Base-by-base conservation (phyloP, 2,888 invertebrate genomes). In the Scaptomyza cyrtandrae region DNA sequence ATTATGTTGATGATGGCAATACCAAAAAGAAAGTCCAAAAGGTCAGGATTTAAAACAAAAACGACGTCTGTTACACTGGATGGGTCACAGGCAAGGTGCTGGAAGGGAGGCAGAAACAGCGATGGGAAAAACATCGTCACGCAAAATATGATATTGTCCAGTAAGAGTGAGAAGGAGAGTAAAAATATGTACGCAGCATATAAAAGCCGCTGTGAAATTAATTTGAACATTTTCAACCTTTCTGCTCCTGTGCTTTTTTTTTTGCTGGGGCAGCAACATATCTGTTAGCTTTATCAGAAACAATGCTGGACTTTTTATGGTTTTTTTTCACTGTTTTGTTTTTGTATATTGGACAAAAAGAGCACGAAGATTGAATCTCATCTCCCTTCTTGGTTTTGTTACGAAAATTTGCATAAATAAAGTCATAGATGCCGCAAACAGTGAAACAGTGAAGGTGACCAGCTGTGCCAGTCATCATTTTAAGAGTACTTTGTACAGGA, bases 11-110 rank as follows among this genome's bases (percentile, higher is more conserved):
- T 81, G 75, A 79, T 54, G 69, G 52, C 52, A 39, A 78, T 66
- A 64, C 75, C 29, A 53, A 68, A 35, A 19, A 19, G 61, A 73
- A 63, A 78, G 78, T 72, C 71, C 71, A 87, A 73, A 73, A 75
- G 88, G 86, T 87, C 86, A 73, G 83, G 82, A 85, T 89, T 85
- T 87, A 78, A 77, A 75, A 73, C 50, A 33, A 65, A 63, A 85
- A 72, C 72, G 69, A n/a, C 46, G 65, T 66, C 44, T 57, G 49
- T 13, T 44, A 31, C 41, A 29, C 60, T 53, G 19, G 31, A 24
- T 39, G 13, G 6, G 13, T 11, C 48, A 1, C 5, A 0, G 31
- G 48, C 16, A 10, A 0, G 3, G 10, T 14, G 14, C 11, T n/a
- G n/a, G n/a, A n/a, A 10, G 14, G 2, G 27, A 11, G 14, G 14